Evolutionary conservation across 2,113 vertebrate genomes (phyloP).

Genomic region (Phalacrocorax brasilianus): DNA sequence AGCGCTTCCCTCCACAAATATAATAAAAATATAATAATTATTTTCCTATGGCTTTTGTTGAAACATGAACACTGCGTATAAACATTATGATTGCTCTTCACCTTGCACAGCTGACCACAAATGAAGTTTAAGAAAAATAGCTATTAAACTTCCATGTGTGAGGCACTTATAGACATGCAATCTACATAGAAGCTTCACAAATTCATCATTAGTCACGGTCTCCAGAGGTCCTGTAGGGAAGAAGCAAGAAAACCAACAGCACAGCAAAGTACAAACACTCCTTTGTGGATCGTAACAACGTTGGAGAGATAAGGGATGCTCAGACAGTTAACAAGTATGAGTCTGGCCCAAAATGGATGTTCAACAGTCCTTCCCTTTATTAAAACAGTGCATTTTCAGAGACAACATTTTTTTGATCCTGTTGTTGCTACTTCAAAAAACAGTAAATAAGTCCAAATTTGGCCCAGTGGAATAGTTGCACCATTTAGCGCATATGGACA

Average conservation of each 20-base stretch:
- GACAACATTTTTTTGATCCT: not conserved
- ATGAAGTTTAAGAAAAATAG: constrained; percentile 5
- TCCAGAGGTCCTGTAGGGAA: not conserved
- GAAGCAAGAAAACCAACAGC: not conserved
- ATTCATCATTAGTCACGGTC: not conserved
- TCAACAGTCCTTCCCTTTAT: not conserved
- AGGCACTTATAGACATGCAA: not conserved
- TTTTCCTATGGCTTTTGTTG: constrained; percentile 1
- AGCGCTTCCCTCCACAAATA: not conserved
- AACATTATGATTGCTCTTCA: not conserved
- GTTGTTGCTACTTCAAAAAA: constrained; percentile 19
- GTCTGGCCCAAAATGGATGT: not conserved
- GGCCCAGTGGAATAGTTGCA: constrained; percentile 62
- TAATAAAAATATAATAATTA: not conserved
- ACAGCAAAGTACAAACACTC: not conserved
- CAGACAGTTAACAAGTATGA: not conserved
- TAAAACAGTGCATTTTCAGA: constrained; percentile 30
- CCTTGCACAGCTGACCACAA: constrained; percentile 10
- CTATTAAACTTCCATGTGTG: not conserved
- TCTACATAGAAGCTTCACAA: not conserved
- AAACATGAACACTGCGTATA: not conserved
- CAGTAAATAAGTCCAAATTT: constrained; percentile 57
- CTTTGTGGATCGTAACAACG: not conserved
- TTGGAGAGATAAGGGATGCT: not conserved
- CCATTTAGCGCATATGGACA: constrained; percentile 47